Conservation (phyloP, 2,888 invertebrate genomes). For the Atethmia centrago region DNA sequence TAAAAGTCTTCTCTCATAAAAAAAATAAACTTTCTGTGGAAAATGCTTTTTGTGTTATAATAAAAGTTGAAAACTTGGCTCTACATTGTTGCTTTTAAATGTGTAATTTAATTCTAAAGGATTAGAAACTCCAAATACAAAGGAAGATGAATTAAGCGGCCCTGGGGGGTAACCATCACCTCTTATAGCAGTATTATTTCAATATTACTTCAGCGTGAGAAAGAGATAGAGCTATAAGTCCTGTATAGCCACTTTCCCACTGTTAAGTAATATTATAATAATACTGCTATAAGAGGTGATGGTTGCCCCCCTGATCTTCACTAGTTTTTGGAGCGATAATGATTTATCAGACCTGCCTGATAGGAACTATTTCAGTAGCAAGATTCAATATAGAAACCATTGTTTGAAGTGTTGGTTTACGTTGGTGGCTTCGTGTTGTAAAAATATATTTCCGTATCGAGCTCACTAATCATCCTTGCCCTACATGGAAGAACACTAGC, state of each 20-base stretch:
- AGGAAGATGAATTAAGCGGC: constrained; percentile 12
- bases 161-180: too few species aligned
- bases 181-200: too few species aligned
- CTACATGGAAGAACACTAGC: constrained; percentile 70
- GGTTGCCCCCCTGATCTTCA: constrained; percentile 20
- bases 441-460: constrained; percentile 66
- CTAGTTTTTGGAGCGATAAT: not conserved
- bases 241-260: too few species aligned
- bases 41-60: constrained; percentile 8
- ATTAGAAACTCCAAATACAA: constrained; percentile 2
- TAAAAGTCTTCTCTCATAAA: not conserved
- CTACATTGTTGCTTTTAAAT: not conserved
- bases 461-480: constrained; percentile 76
- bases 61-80: not conserved
- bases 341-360: constrained; percentile 9
- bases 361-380: not conserved
- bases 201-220: too few species aligned
- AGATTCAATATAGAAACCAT: constrained; percentile 19
- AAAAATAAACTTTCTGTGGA: not conserved
- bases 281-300: too few species aligned
- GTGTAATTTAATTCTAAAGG: not conserved
- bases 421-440: constrained; percentile 57
- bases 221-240: too few species aligned
- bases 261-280: too few species aligned
- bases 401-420: constrained; percentile 36